These are phyloP conservation scores for Tretioscincus oriximinensis DNA, from an alignment of 2,113 vertebrate genomes.

Conservation along the genomic window DNA sequence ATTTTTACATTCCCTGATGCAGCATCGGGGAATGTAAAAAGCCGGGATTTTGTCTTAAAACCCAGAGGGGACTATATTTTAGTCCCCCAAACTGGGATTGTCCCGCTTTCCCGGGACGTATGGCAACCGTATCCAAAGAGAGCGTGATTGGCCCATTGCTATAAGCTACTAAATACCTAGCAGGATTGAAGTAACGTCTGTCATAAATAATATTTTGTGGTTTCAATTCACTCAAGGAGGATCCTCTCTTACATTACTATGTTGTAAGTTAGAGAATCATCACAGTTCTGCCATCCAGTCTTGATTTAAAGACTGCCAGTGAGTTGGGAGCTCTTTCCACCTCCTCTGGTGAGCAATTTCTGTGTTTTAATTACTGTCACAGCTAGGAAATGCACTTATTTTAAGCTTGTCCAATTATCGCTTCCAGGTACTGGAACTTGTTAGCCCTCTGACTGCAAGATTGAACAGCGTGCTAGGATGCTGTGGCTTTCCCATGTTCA, in stretches of 20 bases:
- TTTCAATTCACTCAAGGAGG: not conserved
- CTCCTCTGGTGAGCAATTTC: slow-evolving; percentile 7
- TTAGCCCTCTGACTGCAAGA: slow-evolving; percentile 18
- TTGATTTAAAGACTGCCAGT: slow-evolving; percentile 13
- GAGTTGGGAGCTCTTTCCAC: not conserved
- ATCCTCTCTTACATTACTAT: not conserved
- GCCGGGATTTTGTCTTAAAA: too few species aligned
- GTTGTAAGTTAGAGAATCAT: not conserved
- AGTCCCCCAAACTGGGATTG: too few species aligned
- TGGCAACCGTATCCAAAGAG: too few species aligned
- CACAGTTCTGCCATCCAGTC: not conserved
- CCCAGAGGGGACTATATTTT: too few species aligned
- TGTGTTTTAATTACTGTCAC: slow-evolving; percentile 29
- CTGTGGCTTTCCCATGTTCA: slow-evolving; percentile 22
- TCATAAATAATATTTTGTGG: not conserved
- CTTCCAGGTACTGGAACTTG: slow-evolving; percentile 17
- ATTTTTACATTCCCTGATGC: too few species aligned
- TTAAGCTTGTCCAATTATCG: slow-evolving; percentile 26
- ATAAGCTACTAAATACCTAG: not conserved
- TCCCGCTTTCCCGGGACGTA: too few species aligned
- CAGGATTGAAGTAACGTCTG: not conserved
- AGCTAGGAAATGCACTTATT: slow-evolving; percentile 23
- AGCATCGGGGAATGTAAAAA: too few species aligned
- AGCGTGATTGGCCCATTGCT: not conserved
- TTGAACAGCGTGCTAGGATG: slow-evolving; percentile 12